Base-by-base conservation (phyloP, 2,797 vertebrate species). In the Lemur catta region DNA sequence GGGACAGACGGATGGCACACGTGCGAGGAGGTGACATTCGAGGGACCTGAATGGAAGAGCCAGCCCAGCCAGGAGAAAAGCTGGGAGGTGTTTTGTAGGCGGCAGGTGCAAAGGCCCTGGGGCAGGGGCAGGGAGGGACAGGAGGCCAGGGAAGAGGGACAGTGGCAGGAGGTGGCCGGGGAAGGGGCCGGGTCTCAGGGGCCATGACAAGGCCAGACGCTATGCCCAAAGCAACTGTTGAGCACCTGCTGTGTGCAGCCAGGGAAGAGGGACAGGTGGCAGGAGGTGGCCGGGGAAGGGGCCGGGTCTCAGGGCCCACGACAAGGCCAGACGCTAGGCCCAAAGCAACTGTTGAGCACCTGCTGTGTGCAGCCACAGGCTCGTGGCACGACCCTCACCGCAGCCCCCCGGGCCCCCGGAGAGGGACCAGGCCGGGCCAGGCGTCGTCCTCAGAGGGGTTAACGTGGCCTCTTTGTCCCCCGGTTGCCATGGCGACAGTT, bases 401-500 rank as follows among this genome's bases (percentile, higher is more conserved):
- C 43, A 43, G 43, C 43, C 43, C 43, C 8, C 43, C 43, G 43
- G 43, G 7, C 43, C 43, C 1, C 43, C 43, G 43, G 43, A 43
- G 43, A 43, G 43, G 43, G 43, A 43, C 43, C 43, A 43, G 43
- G 43, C 43, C 96, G 22, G 90, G 93, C 71, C 75, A 92, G 79
- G 93, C 71, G 78, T 95, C 94, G 79, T 74, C 35, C 94, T 26
- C 10, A 1, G 97, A 99, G 98, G 98, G 99, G 99, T 99, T 99
- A 99, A 99, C 94, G 41, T 97, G 97, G 98, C 98, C 99, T 98
- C 98, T 99, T 99, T 99, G 99, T 99, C 99, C 99, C 99, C 94
- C 82, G 98, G 99, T 99, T 99, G 99, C 99, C 99, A 99, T 98
- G 99, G 99, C 99, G 99, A 99, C 98, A 96, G 98, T 99, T 99